A percentile compares a stretch with the other conserved stretches of the same genome.
These are phyloP conservation scores for Lasioglossum marginatum DNA, from an alignment of 2,888 invertebrate species.

Conservation along the genomic window DNA sequence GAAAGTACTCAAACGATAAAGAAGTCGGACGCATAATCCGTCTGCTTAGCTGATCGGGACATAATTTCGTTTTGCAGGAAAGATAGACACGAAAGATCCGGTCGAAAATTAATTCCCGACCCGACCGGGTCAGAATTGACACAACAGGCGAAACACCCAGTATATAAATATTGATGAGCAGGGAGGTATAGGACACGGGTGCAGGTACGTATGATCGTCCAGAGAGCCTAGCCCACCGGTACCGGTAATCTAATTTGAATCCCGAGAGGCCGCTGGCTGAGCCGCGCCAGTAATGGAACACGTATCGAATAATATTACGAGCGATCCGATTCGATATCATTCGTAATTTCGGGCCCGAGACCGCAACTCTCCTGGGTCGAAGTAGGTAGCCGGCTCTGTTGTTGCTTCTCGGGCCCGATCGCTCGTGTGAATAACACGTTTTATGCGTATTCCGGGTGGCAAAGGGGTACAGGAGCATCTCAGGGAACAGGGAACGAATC, in stretches of 20 bases:
- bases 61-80: no score
- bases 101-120: no score
- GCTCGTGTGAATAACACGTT: constrained; percentile 73
- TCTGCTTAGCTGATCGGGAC: no score
- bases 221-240: constrained; percentile 64
- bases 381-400: constrained; percentile 19
- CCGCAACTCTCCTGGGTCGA: constrained; percentile 60
- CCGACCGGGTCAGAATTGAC: not conserved
- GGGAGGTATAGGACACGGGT: constrained; percentile 15
- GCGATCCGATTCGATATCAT: constrained; percentile 82
- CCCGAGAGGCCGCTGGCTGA: constrained; percentile 52
- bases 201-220: constrained; percentile 32
- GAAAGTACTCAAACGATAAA: no score
- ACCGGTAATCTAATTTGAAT: constrained; percentile 80
- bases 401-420: constrained; percentile 8
- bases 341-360: constrained; percentile 75
- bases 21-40: no score
- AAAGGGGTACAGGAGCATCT: constrained; percentile 4
- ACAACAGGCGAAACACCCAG: not conserved
- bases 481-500: constrained; percentile 19
- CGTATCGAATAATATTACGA: constrained; percentile 84
- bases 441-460: constrained; percentile 71
- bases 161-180: not conserved
- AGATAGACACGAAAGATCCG: no score
- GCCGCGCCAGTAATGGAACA: constrained; percentile 79